A percentile compares a stretch with the other conserved stretches of the same genome.
Evolutionary conservation across 2,113 vertebrate species (phyloP).

Genomic region (Microtus oregoni): DNA sequence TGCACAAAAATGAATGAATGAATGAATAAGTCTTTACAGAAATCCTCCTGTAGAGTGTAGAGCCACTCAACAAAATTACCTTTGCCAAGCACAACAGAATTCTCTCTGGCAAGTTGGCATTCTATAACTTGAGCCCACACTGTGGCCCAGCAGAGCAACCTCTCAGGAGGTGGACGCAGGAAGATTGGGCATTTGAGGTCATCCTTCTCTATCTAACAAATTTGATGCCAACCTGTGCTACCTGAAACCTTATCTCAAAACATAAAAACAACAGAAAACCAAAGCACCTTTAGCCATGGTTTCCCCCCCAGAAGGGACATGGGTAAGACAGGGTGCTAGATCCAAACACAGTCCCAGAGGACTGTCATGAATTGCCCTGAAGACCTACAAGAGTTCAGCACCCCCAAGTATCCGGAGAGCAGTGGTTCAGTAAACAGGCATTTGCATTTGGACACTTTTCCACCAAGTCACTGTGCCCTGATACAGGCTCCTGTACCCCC

Average conservation of each 20-base stretch:
- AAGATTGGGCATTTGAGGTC: not conserved
- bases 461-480: no score
- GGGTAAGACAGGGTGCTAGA: not conserved
- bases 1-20: no score
- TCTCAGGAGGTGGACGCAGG: not conserved
- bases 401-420: no score
- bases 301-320: not conserved
- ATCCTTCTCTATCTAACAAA: not conserved
- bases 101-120: not conserved
- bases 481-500: not conserved
- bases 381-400: not conserved
- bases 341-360: not conserved
- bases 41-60: not conserved
- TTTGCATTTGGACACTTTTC: not conserved
- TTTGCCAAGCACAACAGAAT: not conserved
- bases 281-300: not conserved
- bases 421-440: not conserved
- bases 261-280: no score
- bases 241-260: not conserved
- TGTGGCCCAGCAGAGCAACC: not conserved
- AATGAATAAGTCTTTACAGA: not conserved
- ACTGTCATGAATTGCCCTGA: not conserved
- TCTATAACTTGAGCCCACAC: not conserved
- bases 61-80: not conserved
- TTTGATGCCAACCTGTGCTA: not conserved